phyloP scores from a whole-genome alignment of 2,797 vertebrate species.

The Tragelaphus oryx region DNA sequence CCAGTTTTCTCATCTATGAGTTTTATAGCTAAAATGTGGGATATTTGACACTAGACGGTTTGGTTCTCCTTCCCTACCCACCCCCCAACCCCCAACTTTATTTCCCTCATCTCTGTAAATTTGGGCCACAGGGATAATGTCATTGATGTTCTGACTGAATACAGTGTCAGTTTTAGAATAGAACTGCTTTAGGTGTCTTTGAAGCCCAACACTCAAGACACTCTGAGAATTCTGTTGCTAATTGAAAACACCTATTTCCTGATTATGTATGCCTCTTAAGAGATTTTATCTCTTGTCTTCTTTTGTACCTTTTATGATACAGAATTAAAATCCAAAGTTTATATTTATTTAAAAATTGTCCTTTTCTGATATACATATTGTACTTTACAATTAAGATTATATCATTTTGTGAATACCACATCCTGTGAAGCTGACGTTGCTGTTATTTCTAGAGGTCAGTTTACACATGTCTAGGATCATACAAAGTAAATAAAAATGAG shows the following conservation, averaged over 20 bases:
- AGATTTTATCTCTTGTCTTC: neutral
- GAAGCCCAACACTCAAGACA: neutral
- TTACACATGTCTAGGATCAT: neutral
- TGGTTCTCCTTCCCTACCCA: neutral
- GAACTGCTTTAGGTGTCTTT: neutral
- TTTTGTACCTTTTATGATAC: neutral
- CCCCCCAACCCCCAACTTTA: neutral
- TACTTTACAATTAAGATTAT: neutral
- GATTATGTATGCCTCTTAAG: neutral
- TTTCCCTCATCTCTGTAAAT: neutral
- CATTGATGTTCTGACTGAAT: neutral
- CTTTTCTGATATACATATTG: neutral
- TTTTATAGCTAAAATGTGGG: neutral
- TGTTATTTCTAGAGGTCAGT: neutral
- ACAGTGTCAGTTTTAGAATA: neutral
- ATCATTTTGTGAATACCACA: neutral
- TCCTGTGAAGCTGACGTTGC: neutral
- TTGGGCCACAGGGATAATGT: neutral
- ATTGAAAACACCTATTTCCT: neutral
- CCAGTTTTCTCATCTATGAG: neutral
- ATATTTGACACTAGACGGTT: neutral
- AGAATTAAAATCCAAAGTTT: neutral
- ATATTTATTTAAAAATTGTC: neutral
- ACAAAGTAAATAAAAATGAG: conserved; percentile 6
- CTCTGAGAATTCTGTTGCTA: neutral